A percentile compares a stretch with the other conserved stretches of the same genome.
Conservation (phyloP, 2,888 invertebrate genomes). For the Allacma fusca region DNA sequence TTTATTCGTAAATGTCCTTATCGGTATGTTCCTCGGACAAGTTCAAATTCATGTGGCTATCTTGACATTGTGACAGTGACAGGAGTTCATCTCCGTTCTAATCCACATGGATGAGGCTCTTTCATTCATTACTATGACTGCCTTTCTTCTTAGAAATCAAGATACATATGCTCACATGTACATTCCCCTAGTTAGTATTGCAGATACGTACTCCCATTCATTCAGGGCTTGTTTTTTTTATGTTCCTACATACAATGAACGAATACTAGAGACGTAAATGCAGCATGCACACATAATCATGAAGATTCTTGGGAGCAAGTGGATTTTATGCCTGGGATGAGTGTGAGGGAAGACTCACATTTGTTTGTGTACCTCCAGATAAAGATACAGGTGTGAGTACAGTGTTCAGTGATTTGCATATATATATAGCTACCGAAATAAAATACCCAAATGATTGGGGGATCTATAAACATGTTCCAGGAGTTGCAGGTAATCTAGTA, state of each 20-base stretch:
- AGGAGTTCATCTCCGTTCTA: conserved; percentile 22
- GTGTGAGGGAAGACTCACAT: too few relatives aligned
- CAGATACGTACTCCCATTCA: too few relatives aligned
- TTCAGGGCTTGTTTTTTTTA: too few relatives aligned
- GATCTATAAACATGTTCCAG: conserved; percentile 4
- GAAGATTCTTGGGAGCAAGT: too few relatives aligned
- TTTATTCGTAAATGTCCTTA: conserved; percentile 35
- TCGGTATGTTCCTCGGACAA: conserved; percentile 25
- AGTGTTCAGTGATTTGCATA: not conserved
- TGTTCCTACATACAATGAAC: too few relatives aligned
- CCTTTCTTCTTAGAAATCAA: not conserved
- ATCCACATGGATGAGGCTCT: not conserved
- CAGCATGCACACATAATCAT: too few relatives aligned
- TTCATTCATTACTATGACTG: not conserved
- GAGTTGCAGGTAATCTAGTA: not conserved
- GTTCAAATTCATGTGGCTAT: conserved; percentile 32
- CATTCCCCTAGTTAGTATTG: too few relatives aligned
- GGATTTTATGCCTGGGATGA: too few relatives aligned
- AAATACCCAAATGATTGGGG: not conserved
- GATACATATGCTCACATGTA: too few relatives aligned
- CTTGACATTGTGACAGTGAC: conserved; percentile 29
- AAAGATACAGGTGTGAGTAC: not conserved
- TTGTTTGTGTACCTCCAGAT: too few relatives aligned
- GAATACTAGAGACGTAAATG: too few relatives aligned
- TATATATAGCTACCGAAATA: not conserved